phyloP scores from a whole-genome alignment of 2,113 vertebrate species.

The Excalfactoria chinensis region DNA sequence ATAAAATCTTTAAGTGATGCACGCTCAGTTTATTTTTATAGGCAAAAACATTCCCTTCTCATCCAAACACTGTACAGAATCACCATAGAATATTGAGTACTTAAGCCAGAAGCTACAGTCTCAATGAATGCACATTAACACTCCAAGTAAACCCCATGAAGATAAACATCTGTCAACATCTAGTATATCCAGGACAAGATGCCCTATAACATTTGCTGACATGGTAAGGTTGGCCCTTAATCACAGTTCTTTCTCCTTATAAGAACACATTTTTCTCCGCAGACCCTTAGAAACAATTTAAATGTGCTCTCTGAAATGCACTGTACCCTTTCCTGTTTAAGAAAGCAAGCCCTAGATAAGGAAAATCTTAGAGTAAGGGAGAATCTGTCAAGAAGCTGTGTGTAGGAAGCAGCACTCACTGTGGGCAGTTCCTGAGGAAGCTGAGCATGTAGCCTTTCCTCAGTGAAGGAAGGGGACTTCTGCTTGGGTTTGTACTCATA shows the following conservation, averaged over 20 bases:
- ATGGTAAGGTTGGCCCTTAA: background rate
- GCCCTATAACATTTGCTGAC: background rate
- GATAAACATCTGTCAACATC: background rate
- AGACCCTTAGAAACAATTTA: background rate
- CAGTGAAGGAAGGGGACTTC: background rate
- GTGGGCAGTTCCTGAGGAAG: background rate
- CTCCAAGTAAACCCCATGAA: background rate
- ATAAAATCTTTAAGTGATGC: background rate
- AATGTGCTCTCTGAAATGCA: background rate
- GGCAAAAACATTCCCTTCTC: background rate
- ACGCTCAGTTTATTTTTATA: background rate
- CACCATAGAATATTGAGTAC: background rate
- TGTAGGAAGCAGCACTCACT: background rate
- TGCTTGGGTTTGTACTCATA: background rate
- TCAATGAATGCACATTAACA: background rate
- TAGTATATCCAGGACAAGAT: background rate
- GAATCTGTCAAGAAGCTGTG: background rate
- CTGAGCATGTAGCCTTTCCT: background rate
- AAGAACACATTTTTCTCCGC: fast-evolving
- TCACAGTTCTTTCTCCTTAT: background rate
- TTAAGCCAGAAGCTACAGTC: background rate
- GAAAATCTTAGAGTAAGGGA: background rate
- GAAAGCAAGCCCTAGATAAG: background rate
- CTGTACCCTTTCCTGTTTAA: background rate
- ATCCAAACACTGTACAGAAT: background rate